Evolutionary conservation across 2,113 vertebrate species (phyloP).

Genomic region (Ranitomeya imitator): DNA sequence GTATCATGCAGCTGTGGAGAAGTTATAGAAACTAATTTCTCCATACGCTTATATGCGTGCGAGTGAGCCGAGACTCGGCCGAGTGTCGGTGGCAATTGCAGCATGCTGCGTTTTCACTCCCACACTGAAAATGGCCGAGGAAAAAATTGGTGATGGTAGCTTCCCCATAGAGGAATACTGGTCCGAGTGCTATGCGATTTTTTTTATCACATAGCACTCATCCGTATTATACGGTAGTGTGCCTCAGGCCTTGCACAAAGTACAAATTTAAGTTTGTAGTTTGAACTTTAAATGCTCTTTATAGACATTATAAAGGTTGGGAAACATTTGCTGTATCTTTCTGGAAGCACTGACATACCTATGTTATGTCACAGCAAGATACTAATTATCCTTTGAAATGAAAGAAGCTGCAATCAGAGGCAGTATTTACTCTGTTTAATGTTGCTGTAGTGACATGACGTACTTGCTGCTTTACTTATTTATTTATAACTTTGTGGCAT

Average conservation of each 20-base stretch:
- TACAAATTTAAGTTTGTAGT: not conserved
- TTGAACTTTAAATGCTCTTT: conserved; percentile 17
- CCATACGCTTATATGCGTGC: no score
- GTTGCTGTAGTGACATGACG: conserved; percentile 19
- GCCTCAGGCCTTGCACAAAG: not conserved
- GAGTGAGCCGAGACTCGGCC: no score
- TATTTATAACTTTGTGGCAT: not conserved
- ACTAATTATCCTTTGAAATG: conserved; percentile 46
- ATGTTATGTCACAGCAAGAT: conserved; percentile 25
- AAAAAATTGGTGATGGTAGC: no score
- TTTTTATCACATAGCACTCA: no score
- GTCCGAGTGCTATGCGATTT: no score
- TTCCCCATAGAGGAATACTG: no score
- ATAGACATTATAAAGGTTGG: not conserved
- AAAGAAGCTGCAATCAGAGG: conserved; percentile 33
- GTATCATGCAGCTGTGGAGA: no score
- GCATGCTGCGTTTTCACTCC: no score
- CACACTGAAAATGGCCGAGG: no score
- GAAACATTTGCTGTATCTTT: not conserved
- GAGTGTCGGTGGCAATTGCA: no score
- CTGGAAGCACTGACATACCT: conserved; percentile 15
- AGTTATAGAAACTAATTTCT: no score
- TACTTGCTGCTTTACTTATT: conserved; percentile 13
- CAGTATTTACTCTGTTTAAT: conserved; percentile 20
- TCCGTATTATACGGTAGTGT: no score